Evolutionary conservation across 2,797 vertebrate genomes (phyloP), one percentile per base, ranked within the genome.

Genomic region (Lithobates pipiens): DNA sequence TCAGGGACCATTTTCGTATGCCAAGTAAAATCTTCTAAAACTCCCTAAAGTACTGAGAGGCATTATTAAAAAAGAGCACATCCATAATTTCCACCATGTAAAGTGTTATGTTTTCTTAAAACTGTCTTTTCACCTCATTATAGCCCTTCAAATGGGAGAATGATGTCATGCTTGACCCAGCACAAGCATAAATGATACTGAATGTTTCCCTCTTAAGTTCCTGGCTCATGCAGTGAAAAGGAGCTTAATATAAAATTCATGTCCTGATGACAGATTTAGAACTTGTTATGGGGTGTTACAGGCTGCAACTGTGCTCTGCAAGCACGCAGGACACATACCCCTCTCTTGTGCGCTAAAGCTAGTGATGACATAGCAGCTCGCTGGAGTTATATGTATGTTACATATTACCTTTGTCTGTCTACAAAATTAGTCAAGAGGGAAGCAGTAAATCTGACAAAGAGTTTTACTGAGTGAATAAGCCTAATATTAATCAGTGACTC

Each of bases 191-290:
- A 94, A 93, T 94, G 93, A 94, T 94, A 94, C 94, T 93, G 93
- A 93, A 93, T 93, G 92, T 93, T 94, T 93, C 92, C 91, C 89
- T 89, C 90, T 94, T 91, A 90, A 91, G 93, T 95, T 95, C 95
- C 96, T 96, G 93, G 92, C 92, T 92, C 89, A 86, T 92, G 90
- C 93, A 91, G 90, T 78, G 86, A 93, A 91, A 95, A 95, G 91
- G 93, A 92, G 94, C 91, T 93, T 94, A 94, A 93, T 95, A 94
- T 93, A 92, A 95, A 92, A 91, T 93, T 95, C 94, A 94, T 95
- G 94, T 93, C 13, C 95, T 94, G 97, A 92, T 98, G 97, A 99
- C 97, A 98, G 98, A 99, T 99, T 99, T 99, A 99, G 95, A 96
- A 97, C 96, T 98, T 98, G 97, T 95, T 96, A 95, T 95, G 96